Conservation (phyloP, 2,888 invertebrate genomes). For the Pollenia griseotomentosa region DNA sequence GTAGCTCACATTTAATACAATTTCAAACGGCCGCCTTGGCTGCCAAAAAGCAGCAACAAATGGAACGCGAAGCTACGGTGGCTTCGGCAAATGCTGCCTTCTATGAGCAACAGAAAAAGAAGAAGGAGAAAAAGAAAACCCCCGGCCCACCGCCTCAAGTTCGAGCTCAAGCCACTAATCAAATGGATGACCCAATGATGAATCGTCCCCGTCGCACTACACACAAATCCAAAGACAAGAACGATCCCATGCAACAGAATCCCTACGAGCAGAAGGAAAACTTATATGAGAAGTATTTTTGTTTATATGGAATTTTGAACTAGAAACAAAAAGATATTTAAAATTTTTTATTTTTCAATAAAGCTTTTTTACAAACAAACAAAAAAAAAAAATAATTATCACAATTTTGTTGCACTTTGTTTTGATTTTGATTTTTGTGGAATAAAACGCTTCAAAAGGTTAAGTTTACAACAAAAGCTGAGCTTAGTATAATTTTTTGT, state of each 20-base stretch:
- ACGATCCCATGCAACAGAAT: conserved; percentile 74
- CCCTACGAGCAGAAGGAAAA: conserved; percentile 79
- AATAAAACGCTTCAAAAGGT: conserved; percentile 69
- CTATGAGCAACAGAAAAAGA: conserved; percentile 78
- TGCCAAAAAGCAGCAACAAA: conserved; percentile 78
- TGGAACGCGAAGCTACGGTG: conserved; percentile 80
- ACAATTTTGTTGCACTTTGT: conserved; percentile 72
- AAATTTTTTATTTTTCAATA: conserved; percentile 63
- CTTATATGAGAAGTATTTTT: conserved; percentile 76
- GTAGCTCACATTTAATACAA: conserved; percentile 80
- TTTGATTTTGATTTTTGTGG: conserved; percentile 71
- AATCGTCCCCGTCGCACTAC: conserved; percentile 81
- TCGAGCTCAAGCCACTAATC: conserved; percentile 76
- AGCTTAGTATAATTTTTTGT: conserved; percentile 30
- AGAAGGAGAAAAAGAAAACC: conserved; percentile 81
- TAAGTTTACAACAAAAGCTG: conserved; percentile 60
- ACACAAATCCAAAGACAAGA: conserved; percentile 76
- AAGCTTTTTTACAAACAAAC: conserved; percentile 71
- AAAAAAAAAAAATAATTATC: conserved; percentile 55
- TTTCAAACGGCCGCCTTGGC: conserved; percentile 77
- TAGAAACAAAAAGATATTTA: conserved; percentile 7
- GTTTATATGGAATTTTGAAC: conserved; percentile 52
- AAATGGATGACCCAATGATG: conserved; percentile 83
- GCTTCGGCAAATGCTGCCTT: conserved; percentile 79
- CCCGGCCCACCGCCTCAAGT: conserved; percentile 81